Base-by-base conservation (phyloP, 2,797 vertebrate genomes). In the Fundulus diaphanus region DNA sequence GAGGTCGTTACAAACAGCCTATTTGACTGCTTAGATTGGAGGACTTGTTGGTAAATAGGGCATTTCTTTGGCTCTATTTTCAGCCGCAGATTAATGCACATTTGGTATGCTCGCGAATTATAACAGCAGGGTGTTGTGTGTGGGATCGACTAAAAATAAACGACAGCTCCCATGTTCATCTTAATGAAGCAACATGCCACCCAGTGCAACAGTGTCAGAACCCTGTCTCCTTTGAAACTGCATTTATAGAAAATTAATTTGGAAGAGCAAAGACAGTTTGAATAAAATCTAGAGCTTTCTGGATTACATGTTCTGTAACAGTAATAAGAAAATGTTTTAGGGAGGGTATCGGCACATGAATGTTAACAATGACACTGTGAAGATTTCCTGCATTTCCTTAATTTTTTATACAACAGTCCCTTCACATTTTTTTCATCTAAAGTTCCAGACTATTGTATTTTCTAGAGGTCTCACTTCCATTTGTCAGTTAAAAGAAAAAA, bases 91-190 rank as follows among this genome's bases (percentile, higher is more conserved):
- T 87, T 77, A 83, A 82, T 80, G 72, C 81, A 82, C 70, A 73
- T 80, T 88, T 79, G 73, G 63, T 77, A 78, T 73, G 66, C 65
- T 73, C 20, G 70, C 67, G 37, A 70, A 72, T 83, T 78, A 72
- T 81, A 66, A 75, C 77, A 86, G 84, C 84, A 81, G 78, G 75
- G 67, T 82, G 77, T 37, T 80, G 80, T 76, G 73, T 61, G 76
- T 79, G 77, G 66, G 70, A 82, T 77, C 59, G 72, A 75, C 82
- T 82, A 82, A 86, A 88, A 87, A 85, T 82, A 85, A 84, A 76
- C 75, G 57, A 68, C 70, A 54, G 74, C 80, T 66, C 72, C 70
- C 80, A 71, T 82, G 77, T 82, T 83, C 74, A 49, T 83, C 65
- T 67, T 73, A 80, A 78, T 85, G 63, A 83, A 79, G 66, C 66